phyloP scores from a whole-genome alignment of 2,888 invertebrate genomes.

The Anaspis maculata region DNA sequence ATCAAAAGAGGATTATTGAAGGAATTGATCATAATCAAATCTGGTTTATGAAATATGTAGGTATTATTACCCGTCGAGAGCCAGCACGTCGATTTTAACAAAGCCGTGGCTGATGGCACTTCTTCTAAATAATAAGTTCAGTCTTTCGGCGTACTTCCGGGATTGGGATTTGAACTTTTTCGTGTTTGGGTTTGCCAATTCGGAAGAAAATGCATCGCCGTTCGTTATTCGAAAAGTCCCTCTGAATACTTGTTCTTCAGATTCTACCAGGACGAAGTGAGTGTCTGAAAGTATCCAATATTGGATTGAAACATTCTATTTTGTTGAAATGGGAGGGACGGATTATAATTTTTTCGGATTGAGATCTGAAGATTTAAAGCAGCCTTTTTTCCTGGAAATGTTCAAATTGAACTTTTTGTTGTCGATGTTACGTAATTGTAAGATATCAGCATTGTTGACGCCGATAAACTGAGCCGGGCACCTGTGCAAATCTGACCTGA shows the following conservation, averaged over 20 bases:
- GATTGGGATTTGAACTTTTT: constrained; percentile 65
- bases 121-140: constrained; percentile 65
- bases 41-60: constrained; percentile 4
- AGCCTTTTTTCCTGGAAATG: too few species aligned
- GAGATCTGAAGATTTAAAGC: too few species aligned
- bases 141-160: constrained; percentile 63
- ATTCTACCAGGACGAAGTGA: constrained; percentile 61
- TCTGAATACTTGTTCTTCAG: constrained; percentile 73
- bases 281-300: constrained; percentile 61
- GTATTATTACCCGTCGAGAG: constrained; percentile 72
- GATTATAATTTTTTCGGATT: too few species aligned
- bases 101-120: constrained; percentile 70
- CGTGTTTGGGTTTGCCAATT: constrained; percentile 58
- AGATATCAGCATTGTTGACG: too few species aligned
- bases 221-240: constrained; percentile 67
- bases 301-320: too few species aligned
- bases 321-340: too few species aligned
- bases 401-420: too few species aligned
- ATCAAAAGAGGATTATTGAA: not conserved
- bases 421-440: too few species aligned
- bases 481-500: too few species aligned
- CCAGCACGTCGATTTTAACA: constrained; percentile 70
- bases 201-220: constrained; percentile 61
- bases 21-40: not conserved
- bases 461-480: too few species aligned